Evolutionary conservation across 2,888 invertebrate genomes (phyloP).

Genomic region (Nymphalis polychloros): DNA sequence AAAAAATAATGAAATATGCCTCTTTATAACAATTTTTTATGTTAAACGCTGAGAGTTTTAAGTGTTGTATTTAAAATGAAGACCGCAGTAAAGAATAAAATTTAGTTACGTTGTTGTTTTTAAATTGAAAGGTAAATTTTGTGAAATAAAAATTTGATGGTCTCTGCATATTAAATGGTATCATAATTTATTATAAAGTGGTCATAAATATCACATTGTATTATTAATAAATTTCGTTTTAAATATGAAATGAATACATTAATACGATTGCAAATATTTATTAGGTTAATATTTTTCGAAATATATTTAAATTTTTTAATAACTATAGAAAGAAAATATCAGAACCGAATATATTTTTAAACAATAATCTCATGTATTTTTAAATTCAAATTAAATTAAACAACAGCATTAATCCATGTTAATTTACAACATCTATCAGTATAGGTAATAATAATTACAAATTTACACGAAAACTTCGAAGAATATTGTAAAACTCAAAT

Average conservation of each 20-base stretch:
- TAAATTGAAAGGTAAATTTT: constrained; percentile 42
- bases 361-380: too few species aligned
- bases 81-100: constrained; percentile 59
- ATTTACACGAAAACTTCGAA: background rate
- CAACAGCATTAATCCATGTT: too few species aligned
- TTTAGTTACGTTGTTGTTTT: constrained; percentile 46
- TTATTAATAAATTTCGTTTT: constrained; percentile 7
- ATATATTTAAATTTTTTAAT: too few species aligned
- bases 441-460: too few species aligned
- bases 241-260: constrained; percentile 1
- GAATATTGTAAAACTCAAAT: constrained; percentile 16
- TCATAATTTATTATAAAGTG: constrained; percentile 26
- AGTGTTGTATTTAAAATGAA: constrained; percentile 67
- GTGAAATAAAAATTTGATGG: constrained; percentile 37
- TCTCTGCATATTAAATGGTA: constrained; percentile 33
- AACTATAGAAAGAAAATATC: too few species aligned
- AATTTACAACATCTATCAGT: too few species aligned
- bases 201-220: constrained; percentile 28
- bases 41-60: constrained; percentile 67
- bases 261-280: too few species aligned
- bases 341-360: too few species aligned
- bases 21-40: constrained; percentile 70
- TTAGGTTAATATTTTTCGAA: too few species aligned
- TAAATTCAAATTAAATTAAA: too few species aligned
- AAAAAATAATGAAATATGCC: constrained; percentile 78